A percentile compares a stretch with the other conserved stretches of the same genome.
These are phyloP conservation scores for Ennomos quercinarius DNA, from an alignment of 2,888 invertebrate species.

Conservation along the genomic window DNA sequence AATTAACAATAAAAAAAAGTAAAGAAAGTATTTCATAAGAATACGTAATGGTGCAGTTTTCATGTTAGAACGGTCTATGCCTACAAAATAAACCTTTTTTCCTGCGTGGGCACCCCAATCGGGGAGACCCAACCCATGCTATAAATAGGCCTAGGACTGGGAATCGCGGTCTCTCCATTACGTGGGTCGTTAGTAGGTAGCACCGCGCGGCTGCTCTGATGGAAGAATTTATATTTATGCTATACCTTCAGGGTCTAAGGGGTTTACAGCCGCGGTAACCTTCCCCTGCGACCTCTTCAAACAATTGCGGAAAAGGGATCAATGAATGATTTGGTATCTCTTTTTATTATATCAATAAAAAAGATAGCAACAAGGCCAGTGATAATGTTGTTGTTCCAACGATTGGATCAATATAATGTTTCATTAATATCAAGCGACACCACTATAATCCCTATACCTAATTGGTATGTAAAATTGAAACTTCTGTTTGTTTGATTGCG, in stretches of 20 bases:
- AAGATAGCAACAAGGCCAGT: no score
- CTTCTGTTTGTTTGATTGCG: no score
- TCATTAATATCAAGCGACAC: no score
- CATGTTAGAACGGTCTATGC: no score
- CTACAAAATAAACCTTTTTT: not conserved
- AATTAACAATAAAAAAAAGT: no score
- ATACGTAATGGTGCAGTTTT: no score
- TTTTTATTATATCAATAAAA: no score
- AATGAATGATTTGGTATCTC: not conserved
- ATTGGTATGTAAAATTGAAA: no score
- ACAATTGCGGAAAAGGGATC: not conserved
- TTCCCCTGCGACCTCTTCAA: constrained; percentile 10
- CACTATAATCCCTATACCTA: no score
- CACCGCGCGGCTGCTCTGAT: not conserved
- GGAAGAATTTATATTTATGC: not conserved
- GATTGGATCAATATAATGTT: no score
- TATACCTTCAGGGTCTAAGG: constrained; percentile 1
- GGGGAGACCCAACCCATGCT: not conserved
- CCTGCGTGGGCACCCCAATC: not conserved
- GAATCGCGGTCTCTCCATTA: constrained; percentile 3
- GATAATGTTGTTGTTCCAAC: no score
- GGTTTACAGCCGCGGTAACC: constrained; percentile 3
- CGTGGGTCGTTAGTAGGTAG: constrained; percentile 7
- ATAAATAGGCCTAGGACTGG: constrained; percentile 15
- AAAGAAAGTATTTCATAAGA: no score